Evolutionary conservation across 2,888 invertebrate species (phyloP).

Genomic region (Ligdia adustata): DNA sequence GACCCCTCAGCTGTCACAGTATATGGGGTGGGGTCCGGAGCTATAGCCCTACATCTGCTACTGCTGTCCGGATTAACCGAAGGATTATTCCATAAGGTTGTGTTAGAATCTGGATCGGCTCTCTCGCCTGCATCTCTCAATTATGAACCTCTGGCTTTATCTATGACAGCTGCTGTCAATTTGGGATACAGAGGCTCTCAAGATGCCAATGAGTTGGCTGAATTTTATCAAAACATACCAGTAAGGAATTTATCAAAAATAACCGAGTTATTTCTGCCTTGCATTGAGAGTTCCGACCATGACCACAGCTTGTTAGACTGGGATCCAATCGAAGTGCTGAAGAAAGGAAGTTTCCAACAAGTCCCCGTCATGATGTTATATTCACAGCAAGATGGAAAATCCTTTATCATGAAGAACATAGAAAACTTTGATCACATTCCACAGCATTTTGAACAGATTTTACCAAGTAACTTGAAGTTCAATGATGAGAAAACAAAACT

Average conservation of each 20-base stretch:
- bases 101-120: constrained; percentile 69
- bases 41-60: constrained; percentile 61
- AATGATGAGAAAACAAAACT: constrained; percentile 42
- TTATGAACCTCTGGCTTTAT: constrained; percentile 54
- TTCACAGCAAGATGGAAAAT: constrained; percentile 46
- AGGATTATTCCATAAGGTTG: constrained; percentile 62
- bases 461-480: constrained; percentile 67
- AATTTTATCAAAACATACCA: constrained; percentile 51
- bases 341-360: constrained; percentile 49
- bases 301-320: constrained; percentile 50
- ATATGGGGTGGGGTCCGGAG: constrained; percentile 69
- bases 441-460: constrained; percentile 51
- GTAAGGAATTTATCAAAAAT: constrained; percentile 41
- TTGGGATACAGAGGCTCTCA: constrained; percentile 65
- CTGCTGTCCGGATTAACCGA: constrained; percentile 57
- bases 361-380: constrained; percentile 62
- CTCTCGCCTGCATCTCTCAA: constrained; percentile 59
- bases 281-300: constrained; percentile 53
- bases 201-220: constrained; percentile 42
- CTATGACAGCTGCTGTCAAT: constrained; percentile 63
- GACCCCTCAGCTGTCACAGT: constrained; percentile 63
- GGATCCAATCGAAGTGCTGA: constrained; percentile 57
- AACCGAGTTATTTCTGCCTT: constrained; percentile 55
- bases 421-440: constrained; percentile 46
- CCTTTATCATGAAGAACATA: constrained; percentile 42